phyloP scores from a whole-genome alignment of 2,113 vertebrate genomes.

The Merops nubicus region DNA sequence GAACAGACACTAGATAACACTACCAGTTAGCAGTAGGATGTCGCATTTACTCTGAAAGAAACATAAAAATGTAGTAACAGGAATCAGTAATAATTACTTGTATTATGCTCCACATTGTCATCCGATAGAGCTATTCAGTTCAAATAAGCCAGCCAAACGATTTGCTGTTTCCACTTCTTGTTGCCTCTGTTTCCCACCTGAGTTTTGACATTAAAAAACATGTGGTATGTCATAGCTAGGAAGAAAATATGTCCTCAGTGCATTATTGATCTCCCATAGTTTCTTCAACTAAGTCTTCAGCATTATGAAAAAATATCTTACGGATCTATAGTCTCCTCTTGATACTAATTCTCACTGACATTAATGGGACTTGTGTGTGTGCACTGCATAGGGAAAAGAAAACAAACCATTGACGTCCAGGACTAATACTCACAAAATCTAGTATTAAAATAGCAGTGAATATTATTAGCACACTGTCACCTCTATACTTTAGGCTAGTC shows the following conservation, averaged over 20 bases:
- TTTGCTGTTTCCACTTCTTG: constrained; percentile 47
- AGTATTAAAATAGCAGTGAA: constrained; percentile 10
- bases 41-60: constrained; percentile 54
- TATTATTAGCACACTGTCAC: neutral
- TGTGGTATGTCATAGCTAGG: neutral
- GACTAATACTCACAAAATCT: neutral
- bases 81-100: constrained; percentile 60
- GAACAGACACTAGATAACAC: constrained; percentile 59
- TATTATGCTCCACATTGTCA: constrained; percentile 20
- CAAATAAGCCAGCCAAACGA: neutral
- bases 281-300: neutral
- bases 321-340: constrained; percentile 13
- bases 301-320: constrained; percentile 10
- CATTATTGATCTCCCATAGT: constrained; percentile 17
- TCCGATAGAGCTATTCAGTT: constrained; percentile 9
- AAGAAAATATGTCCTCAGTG: neutral
- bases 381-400: neutral
- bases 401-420: neutral
- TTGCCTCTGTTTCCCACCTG: constrained; percentile 2
- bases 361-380: neutral
- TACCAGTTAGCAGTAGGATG: constrained; percentile 62
- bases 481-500: neutral
- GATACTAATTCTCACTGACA: constrained; percentile 28
- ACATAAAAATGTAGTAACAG: constrained; percentile 25
- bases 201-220: constrained; percentile 17